phyloP scores from a whole-genome alignment of 37 sponge, comb jelly and placozoan genomes.

The Chondrosia reniformis region DNA sequence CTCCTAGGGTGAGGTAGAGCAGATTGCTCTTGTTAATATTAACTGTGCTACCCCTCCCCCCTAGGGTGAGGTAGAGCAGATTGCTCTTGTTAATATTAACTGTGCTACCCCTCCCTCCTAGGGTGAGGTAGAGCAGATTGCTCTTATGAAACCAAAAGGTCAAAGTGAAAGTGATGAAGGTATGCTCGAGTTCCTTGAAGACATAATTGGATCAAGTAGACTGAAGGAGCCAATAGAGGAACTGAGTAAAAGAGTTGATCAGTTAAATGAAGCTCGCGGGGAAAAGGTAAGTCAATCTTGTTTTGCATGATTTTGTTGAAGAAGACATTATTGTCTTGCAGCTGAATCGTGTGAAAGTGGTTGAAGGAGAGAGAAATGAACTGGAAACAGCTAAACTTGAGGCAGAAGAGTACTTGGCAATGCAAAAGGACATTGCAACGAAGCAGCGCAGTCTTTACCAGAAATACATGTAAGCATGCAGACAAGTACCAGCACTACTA shows the following conservation, averaged over 20 bases:
- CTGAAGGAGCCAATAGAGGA: slow-evolving; percentile 91
- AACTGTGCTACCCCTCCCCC: no score
- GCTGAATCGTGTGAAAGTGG: slow-evolving; percentile 85
- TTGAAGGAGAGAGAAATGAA: slow-evolving; percentile 85
- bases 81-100: no score
- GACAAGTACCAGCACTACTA: no score
- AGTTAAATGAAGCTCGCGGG: slow-evolving; percentile 79
- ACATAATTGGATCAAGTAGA: slow-evolving; percentile 88
- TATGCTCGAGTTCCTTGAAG: slow-evolving; percentile 97
- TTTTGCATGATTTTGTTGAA: no score
- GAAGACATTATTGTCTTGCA: no score
- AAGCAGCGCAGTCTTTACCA: slow-evolving; percentile 69
- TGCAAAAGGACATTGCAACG: slow-evolving; percentile 57
- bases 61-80: no score
- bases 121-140: slow-evolving; percentile 97
- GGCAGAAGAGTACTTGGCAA: slow-evolving; percentile 80
- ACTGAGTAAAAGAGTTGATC: slow-evolving; percentile 68
- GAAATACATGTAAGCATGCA: slow-evolving; percentile 64
- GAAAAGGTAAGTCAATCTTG: slow-evolving; percentile 68
- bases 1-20: no score
- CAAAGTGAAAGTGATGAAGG: slow-evolving; percentile 93
- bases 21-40: no score
- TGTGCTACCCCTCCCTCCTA: not conserved
- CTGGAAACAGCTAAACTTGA: slow-evolving; percentile 92
- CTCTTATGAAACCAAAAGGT: slow-evolving; percentile 96